Base-by-base conservation (phyloP, 2,113 vertebrate species). In the Hemichromis elongatus region DNA sequence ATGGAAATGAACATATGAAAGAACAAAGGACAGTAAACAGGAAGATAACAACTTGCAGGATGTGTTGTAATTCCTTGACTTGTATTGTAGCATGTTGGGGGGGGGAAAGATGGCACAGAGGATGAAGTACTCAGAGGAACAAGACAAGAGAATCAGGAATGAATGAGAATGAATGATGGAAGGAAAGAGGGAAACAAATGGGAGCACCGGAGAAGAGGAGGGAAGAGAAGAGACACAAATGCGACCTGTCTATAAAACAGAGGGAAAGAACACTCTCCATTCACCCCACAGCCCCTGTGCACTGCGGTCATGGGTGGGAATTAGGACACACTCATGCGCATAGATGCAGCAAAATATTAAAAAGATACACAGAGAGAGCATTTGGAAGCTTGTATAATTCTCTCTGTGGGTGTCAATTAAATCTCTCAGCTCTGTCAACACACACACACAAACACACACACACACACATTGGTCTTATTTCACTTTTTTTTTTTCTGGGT, bases 371-470 rank as follows among this genome's bases (percentile, higher is more conserved):
- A 21, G 9, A 77, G 14, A 77, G 35, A 89, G 80, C 85, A 89
- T 92, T 93, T 90, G 91, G 89, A 90, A 85, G 89, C 86, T 92
- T 94, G 92, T 92, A 87, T 92, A 93, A 90, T 93, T 92, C 85
- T 89, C 93, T 93, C 88, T 84, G 93, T 95, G 91, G 94, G 91
- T 92, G 92, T 95, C 94, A 94, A 93, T 93, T 93, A 94, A 94
- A 93, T 92, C 89, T 92, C 87, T 89, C 80, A 86, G 88, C 85
- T 89, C 90, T 83, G 88, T 92, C 90, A 94, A 56, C 13, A 56
- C 9, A 19, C 57, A 79, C 70, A 83, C 70, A 85, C 81, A 80
- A 9, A 1, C 45, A 18, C 45, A 50, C 47, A 81, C 61, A 77
- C 56, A 84, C 53, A 86, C 82, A 84, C 35, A 52, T 37, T 52